Base-by-base conservation (phyloP, 2,797 vertebrate genomes). In the Anabacerthia variegaticeps region DNA sequence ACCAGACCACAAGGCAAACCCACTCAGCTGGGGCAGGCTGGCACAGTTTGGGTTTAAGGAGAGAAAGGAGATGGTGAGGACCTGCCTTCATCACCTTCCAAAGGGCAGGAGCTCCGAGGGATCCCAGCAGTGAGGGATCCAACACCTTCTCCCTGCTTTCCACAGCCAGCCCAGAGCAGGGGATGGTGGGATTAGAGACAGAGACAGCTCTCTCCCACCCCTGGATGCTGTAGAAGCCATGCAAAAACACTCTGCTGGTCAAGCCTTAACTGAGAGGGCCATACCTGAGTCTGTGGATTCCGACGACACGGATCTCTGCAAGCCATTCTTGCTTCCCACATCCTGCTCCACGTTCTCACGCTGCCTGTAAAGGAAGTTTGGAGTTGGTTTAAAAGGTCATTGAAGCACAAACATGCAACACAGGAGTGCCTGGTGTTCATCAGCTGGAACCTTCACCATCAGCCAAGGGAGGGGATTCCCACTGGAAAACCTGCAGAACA, bases 201-300 rank as follows among this genome's bases (percentile, higher is more conserved):
- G 78, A 14, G 2, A 7, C 0, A 14, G 10, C 43, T 30, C 55
- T 5, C 4, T 11, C 34, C 51, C 27, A 46, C 18, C 27, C 46
- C n/a, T 49, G 24, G 37, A 26, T 41, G 39, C 52, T n/a, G 39
- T 1, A 6, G 4, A 26, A 46, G 39, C 52, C 34, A 41, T 1
- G 6, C 3, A 7, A 28, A 48, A 46, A 34, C 5, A 6, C 3
- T 2, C 0, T 4, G 2, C 12, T 63, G 36, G 23, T 44, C 14
- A 12, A 4, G 18, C 13, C 30, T 18, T 8, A 7, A 12, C 46
- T 24, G 46, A 24, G 46, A 46, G 44, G 16, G 59, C 13, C 37
- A 2, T 80, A 98, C 98, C 98, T 95, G 98, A 98, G 83, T 98
- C 98, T 0, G 98, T 97, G 3, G 98, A 98, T 65, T 98, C 98